Base-by-base conservation (phyloP, 2,113 vertebrate genomes). In the Lipotes vexillifer region DNA sequence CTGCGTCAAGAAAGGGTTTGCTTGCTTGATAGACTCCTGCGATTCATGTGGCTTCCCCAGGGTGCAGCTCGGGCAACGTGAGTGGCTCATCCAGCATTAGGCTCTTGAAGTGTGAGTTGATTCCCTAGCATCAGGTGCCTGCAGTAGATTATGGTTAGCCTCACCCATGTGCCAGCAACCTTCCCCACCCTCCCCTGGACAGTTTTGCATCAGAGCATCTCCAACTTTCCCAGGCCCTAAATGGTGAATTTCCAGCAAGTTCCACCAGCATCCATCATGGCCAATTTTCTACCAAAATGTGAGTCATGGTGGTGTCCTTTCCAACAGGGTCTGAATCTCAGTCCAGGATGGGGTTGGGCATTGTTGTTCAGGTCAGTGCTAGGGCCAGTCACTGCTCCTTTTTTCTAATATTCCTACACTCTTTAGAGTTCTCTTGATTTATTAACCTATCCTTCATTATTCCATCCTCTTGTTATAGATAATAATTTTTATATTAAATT, bases 21-120 rank as follows among this genome's bases (percentile, higher is more conserved):
- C 17, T 44, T 63, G 38, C 33, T 57, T 31, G 65, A 4, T 36
- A 52, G 25, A 65, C 31, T 49, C 36, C 5, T 31, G 0, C 5
- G 63, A 0, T 13, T 2, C 9, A 0, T 8, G 3, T 14, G 11
- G 6, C 33, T 77, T 59, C 0, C 18, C 6, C 2, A 3, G 18
- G 3, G 4, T 6, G 5, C 46, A 87, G 15, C 12, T 55, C 23
- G 20, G 38, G 29, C 31, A 10, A 10, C 27, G 2, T 80, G 31
- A 55, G 2, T 3, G 55, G 20, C 12, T 74, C 29, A 15, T 44
- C 23, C 15, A n/a, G 1, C 7, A n/a, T 31, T 8, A 59, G 17
- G 13, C 2, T 41, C 5, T 36, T 65, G 3, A 68, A 61, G 1
- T 15, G 2, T 18, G 1, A 1, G 11, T n/a, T 2, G 12, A 11